Evolutionary conservation across 2,888 invertebrate genomes (phyloP).

Genomic region (Bellardia pandia): DNA sequence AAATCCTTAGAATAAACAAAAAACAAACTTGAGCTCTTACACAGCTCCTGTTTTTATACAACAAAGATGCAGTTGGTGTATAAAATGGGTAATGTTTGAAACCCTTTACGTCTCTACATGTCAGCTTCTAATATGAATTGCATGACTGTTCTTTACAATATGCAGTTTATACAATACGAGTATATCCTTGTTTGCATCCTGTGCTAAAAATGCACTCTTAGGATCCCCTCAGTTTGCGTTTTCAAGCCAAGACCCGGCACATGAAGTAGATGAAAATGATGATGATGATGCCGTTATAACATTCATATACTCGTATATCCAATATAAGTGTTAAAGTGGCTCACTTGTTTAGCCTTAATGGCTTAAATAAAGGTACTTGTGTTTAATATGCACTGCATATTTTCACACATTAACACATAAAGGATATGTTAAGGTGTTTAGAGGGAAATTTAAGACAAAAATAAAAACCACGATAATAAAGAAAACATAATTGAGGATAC

Average conservation of each 20-base stretch:
- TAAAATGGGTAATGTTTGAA: neutral
- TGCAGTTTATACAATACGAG: constrained; percentile 50
- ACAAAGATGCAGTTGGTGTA: constrained; percentile 12
- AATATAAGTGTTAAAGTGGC: constrained; percentile 71
- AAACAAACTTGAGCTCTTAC: neutral
- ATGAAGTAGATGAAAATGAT: neutral
- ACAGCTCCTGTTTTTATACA: constrained; percentile 17
- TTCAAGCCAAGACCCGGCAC: neutral
- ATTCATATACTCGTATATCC: neutral
- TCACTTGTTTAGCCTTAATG: constrained; percentile 72
- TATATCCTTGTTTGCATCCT: constrained; percentile 59
- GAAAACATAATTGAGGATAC: constrained; percentile 73
- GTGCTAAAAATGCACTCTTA: constrained; percentile 62
- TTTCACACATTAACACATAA: constrained; percentile 77
- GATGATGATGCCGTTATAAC: constrained; percentile 29
- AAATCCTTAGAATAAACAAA: neutral
- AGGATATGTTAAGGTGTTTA: constrained; percentile 62
- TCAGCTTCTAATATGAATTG: constrained; percentile 7
- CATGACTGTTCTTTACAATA: constrained; percentile 42
- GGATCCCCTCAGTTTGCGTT: constrained; percentile 23
- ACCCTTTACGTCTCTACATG: neutral
- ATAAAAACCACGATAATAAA: constrained; percentile 60
- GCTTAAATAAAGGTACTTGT: constrained; percentile 57
- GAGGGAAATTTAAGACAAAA: constrained; percentile 5
- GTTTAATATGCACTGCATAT: constrained; percentile 76